Conservation (phyloP, 2,888 invertebrate genomes). For the Autographa gamma region DNA sequence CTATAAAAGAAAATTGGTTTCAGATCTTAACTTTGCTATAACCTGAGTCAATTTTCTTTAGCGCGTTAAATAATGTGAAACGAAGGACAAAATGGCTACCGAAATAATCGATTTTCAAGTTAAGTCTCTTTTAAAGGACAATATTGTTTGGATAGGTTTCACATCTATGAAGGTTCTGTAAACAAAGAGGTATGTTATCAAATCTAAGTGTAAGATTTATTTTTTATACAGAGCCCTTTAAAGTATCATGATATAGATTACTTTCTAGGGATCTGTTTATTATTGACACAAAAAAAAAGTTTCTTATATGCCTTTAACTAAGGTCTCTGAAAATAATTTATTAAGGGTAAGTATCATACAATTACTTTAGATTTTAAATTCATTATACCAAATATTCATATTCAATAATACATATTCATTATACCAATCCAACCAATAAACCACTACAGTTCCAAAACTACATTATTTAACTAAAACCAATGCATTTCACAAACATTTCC, state of each 20-base stretch:
- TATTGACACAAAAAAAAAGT: too few species aligned
- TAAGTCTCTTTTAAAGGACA: background rate
- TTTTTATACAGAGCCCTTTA: too few species aligned
- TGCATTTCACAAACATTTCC: background rate
- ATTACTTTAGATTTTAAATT: too few species aligned
- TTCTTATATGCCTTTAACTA: too few species aligned
- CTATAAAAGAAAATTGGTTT: constrained; percentile 12
- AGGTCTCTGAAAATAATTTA: too few species aligned
- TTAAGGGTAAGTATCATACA: too few species aligned
- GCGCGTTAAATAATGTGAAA: background rate
- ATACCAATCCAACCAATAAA: background rate
- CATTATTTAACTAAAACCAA: background rate
- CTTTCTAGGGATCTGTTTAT: too few species aligned
- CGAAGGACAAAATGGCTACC: background rate
- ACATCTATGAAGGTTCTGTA: background rate
- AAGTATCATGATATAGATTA: too few species aligned
- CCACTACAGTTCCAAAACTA: background rate
- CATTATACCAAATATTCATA: too few species aligned
- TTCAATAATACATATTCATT: too few species aligned
- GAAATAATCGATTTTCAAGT: background rate
- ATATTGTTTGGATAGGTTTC: background rate
- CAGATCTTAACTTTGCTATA: background rate
- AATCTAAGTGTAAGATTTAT: too few species aligned
- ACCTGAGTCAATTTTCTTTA: background rate
- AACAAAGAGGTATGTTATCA: too few species aligned